Evolutionary conservation across 2,888 invertebrate genomes (phyloP).

Genomic region (Flexamia atlantica): DNA sequence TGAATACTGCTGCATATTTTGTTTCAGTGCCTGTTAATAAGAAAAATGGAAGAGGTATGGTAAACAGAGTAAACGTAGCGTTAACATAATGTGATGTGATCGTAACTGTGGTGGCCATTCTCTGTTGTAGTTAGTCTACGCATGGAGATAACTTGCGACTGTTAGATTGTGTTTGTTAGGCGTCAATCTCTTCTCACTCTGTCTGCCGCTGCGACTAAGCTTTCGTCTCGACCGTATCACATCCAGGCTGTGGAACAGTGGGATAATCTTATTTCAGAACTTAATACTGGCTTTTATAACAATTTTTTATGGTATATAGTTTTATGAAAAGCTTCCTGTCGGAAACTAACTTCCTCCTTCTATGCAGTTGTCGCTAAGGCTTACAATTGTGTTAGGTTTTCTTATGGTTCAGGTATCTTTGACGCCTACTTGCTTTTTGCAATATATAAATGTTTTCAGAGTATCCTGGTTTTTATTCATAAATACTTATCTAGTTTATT

Average conservation of each 20-base stretch:
- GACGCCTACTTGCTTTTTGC: not conserved
- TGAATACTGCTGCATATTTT: slow-evolving; percentile 65
- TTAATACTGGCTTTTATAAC: not conserved
- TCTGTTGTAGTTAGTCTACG: slow-evolving; percentile 58
- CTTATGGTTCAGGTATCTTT: not conserved
- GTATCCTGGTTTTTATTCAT: not conserved
- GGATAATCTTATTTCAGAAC: not conserved
- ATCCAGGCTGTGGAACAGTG: not conserved
- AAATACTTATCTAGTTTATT: no score
- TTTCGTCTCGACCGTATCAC: not conserved
- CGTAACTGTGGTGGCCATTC: slow-evolving; percentile 34
- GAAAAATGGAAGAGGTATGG: slow-evolving; percentile 71
- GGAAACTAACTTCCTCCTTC: not conserved
- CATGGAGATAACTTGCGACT: slow-evolving; percentile 34
- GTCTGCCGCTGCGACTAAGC: slow-evolving; percentile 31
- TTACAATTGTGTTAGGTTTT: not conserved
- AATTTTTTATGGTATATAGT: not conserved
- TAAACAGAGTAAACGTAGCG: slow-evolving; percentile 50
- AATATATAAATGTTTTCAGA: not conserved
- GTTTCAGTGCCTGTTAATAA: slow-evolving; percentile 71
- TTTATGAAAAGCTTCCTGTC: not conserved
- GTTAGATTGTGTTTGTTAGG: slow-evolving; percentile 30
- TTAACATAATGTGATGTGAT: slow-evolving; percentile 38
- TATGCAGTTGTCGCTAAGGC: slow-evolving; percentile 1
- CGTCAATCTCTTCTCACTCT: slow-evolving; percentile 38